phyloP scores from a whole-genome alignment of 2,113 vertebrate species.

The Dicaeum eximium region DNA sequence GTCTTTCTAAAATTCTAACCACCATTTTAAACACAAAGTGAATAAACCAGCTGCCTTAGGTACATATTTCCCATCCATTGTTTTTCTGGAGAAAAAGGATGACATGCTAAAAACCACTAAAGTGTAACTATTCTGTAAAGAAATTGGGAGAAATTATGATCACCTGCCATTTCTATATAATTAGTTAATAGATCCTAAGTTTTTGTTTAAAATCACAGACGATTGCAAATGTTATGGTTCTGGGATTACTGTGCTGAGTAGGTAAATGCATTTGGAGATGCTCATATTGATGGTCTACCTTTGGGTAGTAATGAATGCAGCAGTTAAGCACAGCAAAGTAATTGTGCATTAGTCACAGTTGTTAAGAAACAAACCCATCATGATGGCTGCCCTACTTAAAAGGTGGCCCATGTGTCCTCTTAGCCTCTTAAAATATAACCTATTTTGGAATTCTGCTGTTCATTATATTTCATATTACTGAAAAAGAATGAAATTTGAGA shows the following conservation, averaged over 20 bases:
- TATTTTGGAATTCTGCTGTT: not conserved
- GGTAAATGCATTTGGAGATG: conserved; percentile 6
- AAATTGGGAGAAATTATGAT: not conserved
- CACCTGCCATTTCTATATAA: not conserved
- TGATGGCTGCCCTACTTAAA: not conserved
- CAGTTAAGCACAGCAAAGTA: conserved; percentile 10
- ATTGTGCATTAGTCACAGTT: not conserved
- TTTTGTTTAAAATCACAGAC: conserved; percentile 5
- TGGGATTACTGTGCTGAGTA: conserved; percentile 3
- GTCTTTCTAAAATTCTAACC: not conserved
- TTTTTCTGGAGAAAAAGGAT: not conserved
- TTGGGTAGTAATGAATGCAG: not conserved
- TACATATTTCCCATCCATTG: not conserved
- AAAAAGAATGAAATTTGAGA: not conserved
- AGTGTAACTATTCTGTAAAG: not conserved
- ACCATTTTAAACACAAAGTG: not conserved
- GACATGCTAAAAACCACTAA: not conserved
- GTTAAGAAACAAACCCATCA: conserved; percentile 11
- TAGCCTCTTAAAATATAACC: not conserved
- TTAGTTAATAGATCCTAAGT: not conserved
- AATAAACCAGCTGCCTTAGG: not conserved
- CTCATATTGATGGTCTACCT: not conserved
- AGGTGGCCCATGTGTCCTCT: not conserved
- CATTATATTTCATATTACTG: not conserved
- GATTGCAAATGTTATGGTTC: not conserved